Evolutionary conservation across 2,888 invertebrate species (phyloP).

Genomic region (Agyllia agylla): DNA sequence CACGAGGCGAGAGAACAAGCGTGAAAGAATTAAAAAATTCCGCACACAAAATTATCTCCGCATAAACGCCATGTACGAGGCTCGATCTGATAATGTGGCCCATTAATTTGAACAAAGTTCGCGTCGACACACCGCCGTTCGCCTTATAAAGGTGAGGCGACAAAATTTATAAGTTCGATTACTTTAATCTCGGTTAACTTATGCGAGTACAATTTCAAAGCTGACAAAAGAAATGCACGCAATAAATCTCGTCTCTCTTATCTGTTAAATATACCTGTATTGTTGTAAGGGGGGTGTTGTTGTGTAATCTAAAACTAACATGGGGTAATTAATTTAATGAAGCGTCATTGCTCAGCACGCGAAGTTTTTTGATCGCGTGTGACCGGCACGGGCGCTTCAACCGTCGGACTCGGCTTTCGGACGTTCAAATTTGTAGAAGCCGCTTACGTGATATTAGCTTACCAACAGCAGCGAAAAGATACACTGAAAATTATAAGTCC

Average conservation of each 20-base stretch:
- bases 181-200: conserved; percentile 91
- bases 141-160: conserved; percentile 90
- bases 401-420: conserved; percentile 82
- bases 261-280: conserved; percentile 88
- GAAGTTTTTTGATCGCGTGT: conserved; percentile 86
- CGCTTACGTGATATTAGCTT: conserved; percentile 43
- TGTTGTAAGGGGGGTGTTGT: conserved; percentile 86
- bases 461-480: conserved; percentile 14
- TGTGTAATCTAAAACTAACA: conserved; percentile 86
- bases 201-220: conserved; percentile 91
- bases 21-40: conserved; percentile 85
- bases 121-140: conserved; percentile 88
- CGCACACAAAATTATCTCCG: conserved; percentile 89
- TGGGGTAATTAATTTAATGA: conserved; percentile 90
- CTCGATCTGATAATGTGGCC: conserved; percentile 89
- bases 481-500: not conserved
- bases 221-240: conserved; percentile 91
- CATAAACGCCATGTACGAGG: conserved; percentile 90
- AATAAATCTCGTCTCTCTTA: conserved; percentile 88
- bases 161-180: conserved; percentile 92
- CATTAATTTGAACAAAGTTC: conserved; percentile 91
- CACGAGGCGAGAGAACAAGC: conserved; percentile 81
- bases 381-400: conserved; percentile 81
- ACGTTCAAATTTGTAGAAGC: conserved; percentile 82
- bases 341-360: conserved; percentile 85